Conservation (phyloP, 2,113 vertebrate genomes). For the Solea solea region DNA sequence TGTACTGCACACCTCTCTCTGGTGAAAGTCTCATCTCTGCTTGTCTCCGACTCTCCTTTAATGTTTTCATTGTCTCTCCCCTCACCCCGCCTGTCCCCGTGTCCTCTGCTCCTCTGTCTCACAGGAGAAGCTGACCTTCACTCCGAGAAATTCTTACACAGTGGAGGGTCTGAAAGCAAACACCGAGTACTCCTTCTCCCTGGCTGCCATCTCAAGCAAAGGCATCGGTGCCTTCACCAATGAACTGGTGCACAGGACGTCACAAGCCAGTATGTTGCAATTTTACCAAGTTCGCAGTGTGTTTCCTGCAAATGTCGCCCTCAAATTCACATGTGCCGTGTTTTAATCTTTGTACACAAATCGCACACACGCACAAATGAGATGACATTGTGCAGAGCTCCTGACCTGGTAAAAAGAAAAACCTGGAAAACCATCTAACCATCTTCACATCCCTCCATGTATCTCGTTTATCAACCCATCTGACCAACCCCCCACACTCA, state of each 20-base stretch:
- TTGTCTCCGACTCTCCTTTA: conserved; percentile 17
- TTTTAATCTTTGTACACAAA: conserved; percentile 24
- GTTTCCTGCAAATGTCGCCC: conserved; percentile 3
- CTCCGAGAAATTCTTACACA: conserved; percentile 86
- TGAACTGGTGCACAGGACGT: conserved; percentile 92
- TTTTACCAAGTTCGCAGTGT: conserved; percentile 21
- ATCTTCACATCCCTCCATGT: conserved; percentile 41
- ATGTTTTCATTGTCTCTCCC: conserved; percentile 23
- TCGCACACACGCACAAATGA: conserved; percentile 18
- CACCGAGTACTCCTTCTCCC: conserved; percentile 95
- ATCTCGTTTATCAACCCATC: conserved; percentile 62
- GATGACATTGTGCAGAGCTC: conserved; percentile 27
- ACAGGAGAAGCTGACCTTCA: conserved; percentile 90
- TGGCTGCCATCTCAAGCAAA: conserved; percentile 93
- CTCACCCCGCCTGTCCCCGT: conserved; percentile 8
- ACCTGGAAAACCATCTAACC: conserved; percentile 19
- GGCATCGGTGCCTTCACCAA: conserved; percentile 96
- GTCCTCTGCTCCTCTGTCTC: conserved; percentile 28
- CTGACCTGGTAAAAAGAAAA: conserved; percentile 27
- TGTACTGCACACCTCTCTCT: conserved; percentile 19
- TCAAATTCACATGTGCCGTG: conserved; percentile 2
- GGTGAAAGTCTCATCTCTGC: conserved; percentile 25
- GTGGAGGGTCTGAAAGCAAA: conserved; percentile 94
- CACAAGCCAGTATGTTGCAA: conserved; percentile 96
- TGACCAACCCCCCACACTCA: conserved; percentile 53